Evolutionary conservation across 1,140 invertebrate genomes (phyloP).

Genomic region (Geopemphigus sp.): DNA sequence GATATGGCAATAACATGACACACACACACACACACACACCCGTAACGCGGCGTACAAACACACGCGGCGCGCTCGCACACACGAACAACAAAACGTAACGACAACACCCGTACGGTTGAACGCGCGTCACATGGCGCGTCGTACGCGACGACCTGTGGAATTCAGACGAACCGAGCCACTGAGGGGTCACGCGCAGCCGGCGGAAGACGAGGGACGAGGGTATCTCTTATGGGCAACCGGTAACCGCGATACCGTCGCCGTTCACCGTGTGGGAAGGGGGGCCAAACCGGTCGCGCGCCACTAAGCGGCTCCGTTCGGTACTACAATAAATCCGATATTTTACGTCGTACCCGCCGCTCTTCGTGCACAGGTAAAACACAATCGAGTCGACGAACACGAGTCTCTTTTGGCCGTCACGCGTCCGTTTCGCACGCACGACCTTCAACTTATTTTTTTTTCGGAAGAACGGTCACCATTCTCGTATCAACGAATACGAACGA

Average conservation of each 20-base stretch:
- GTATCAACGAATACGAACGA: too few relatives aligned
- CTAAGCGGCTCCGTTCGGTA: slow-evolving; percentile 24
- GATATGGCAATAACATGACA: not conserved
- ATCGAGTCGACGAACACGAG: too few relatives aligned
- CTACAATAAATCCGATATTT: not conserved
- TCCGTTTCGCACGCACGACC: not conserved
- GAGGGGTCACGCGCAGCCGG: slow-evolving; percentile 42
- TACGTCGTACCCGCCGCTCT: not conserved
- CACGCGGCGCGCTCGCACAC: not conserved
- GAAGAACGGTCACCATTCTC: too few relatives aligned
- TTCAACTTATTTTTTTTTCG: too few relatives aligned
- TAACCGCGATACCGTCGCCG: not conserved
- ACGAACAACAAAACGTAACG: too few relatives aligned
- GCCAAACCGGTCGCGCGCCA: slow-evolving; percentile 29
- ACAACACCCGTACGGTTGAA: too few relatives aligned
- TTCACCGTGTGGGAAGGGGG: too few relatives aligned
- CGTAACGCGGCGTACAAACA: not conserved
- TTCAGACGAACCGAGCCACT: slow-evolving; percentile 7
- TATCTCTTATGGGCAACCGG: slow-evolving; percentile 25
- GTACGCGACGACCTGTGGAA: slow-evolving; percentile 9
- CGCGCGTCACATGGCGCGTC: not conserved
- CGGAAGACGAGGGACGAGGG: slow-evolving; percentile 15
- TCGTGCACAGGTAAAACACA: too few relatives aligned
- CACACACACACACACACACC: not conserved
- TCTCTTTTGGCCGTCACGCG: too few relatives aligned